Evolutionary conservation across 2,888 invertebrate genomes (phyloP).

Genomic region (Callyntrura sp.): DNA sequence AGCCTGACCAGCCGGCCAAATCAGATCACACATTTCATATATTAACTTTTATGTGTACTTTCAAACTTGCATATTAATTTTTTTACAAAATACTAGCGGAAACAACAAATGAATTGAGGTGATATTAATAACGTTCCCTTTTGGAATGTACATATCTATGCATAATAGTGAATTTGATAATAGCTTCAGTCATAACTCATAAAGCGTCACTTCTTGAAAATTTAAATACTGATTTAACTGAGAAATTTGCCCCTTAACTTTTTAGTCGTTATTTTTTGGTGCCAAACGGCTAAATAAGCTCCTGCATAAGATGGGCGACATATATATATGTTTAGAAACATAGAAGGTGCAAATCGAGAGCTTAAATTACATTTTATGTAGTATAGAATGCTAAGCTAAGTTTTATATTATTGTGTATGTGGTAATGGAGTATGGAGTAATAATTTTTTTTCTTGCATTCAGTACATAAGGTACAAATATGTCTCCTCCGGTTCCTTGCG

Average conservation of each 20-base stretch:
- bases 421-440: background rate
- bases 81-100: background rate
- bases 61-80: background rate
- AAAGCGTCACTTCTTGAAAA: slow-evolving; percentile 59
- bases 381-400: background rate
- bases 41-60: background rate
- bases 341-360: slow-evolving; percentile 36
- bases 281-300: slow-evolving; percentile 48
- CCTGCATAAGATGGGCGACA: slow-evolving; percentile 20
- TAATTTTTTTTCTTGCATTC: slow-evolving; percentile 50
- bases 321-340: too few species aligned
- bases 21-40: too few species aligned
- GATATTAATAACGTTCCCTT: background rate
- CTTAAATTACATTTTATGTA: background rate
- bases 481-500: slow-evolving; percentile 14
- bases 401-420: background rate
- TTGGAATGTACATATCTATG: background rate
- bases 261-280: background rate
- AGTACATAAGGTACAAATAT: slow-evolving; percentile 39
- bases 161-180: background rate
- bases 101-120: background rate
- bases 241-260: slow-evolving; percentile 19
- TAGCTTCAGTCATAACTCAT: slow-evolving; percentile 65
- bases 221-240: slow-evolving; percentile 61
- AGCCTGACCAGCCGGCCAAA: too few species aligned